Evolutionary conservation across 1,140 invertebrate species (phyloP).

Genomic region (Archivesica marissinica): DNA sequence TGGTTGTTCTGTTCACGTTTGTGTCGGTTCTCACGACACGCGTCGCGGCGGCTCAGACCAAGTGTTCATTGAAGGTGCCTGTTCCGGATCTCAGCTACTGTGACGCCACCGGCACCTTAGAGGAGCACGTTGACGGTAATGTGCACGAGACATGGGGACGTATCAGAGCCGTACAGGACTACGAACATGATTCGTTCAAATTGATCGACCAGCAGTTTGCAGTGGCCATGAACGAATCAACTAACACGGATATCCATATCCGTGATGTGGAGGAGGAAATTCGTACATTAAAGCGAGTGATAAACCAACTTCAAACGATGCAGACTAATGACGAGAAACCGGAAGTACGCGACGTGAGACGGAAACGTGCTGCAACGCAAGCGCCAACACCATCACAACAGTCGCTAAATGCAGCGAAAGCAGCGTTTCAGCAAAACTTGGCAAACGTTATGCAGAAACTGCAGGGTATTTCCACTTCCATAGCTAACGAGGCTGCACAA

Average conservation of each 20-base stretch:
- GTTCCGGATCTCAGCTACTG: slow-evolving; percentile 38
- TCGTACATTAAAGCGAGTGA: slow-evolving; percentile 2
- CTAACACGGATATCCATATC: background rate
- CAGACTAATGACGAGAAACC: background rate
- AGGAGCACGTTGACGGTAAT: slow-evolving; percentile 29
- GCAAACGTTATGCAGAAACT: slow-evolving; percentile 10
- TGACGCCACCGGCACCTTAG: slow-evolving; percentile 38
- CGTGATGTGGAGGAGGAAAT: slow-evolving; percentile 44
- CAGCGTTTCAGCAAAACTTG: slow-evolving; percentile 14
- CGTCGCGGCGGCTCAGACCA: background rate
- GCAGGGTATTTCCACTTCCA: background rate
- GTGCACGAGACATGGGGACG: slow-evolving; percentile 47
- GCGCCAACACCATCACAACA: slow-evolving; percentile 1
- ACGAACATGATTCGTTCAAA: slow-evolving; percentile 11
- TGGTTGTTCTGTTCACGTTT: background rate
- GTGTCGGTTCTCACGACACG: background rate
- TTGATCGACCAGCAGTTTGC: slow-evolving; percentile 33
- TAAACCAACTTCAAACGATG: background rate
- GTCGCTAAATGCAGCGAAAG: slow-evolving; percentile 24
- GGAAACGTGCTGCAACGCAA: slow-evolving; percentile 6
- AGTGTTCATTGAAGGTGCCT: slow-evolving; percentile 35
- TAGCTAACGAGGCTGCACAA: background rate
- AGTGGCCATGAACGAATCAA: background rate
- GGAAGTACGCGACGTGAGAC: background rate
- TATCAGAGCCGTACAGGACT: slow-evolving; percentile 13